phyloP scores from a whole-genome alignment of 2,888 invertebrate species.

The Agriotes lineatus region DNA sequence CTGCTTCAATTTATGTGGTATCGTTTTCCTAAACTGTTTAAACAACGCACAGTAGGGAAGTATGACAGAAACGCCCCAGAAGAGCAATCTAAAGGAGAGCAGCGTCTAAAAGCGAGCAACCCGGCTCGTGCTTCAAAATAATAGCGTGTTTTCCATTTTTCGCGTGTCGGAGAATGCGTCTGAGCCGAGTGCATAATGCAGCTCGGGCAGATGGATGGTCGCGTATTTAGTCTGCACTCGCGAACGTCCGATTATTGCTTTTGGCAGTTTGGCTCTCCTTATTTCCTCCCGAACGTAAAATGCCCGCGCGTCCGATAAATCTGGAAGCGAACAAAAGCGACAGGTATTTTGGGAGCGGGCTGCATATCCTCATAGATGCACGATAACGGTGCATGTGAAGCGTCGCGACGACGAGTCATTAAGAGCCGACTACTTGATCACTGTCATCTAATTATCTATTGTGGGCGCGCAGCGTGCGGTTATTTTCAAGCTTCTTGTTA shows the following conservation, averaged over 20 bases:
- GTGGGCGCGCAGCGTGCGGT: constrained; percentile 36
- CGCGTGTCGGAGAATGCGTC: constrained; percentile 43
- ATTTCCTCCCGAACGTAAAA: constrained; percentile 15
- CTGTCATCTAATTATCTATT: constrained; percentile 46
- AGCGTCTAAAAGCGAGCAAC: constrained; percentile 29
- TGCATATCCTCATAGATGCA: constrained; percentile 21
- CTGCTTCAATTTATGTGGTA: no score
- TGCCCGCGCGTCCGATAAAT: constrained; percentile 26
- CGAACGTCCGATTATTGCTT: constrained; percentile 30
- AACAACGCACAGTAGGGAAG: no score
- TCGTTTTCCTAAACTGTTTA: no score
- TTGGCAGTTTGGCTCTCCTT: constrained; percentile 29
- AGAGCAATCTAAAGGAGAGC: constrained; percentile 11
- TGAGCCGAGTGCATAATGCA: constrained; percentile 37
- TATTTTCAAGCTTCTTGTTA: constrained; percentile 31
- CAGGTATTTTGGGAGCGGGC: constrained; percentile 18
- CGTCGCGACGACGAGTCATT: constrained; percentile 45
- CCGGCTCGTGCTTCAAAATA: constrained; percentile 33
- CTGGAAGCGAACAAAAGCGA: constrained; percentile 10
- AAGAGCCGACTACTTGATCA: constrained; percentile 44
- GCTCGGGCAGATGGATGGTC: constrained; percentile 38
- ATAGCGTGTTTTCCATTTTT: constrained; percentile 39
- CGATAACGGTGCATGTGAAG: constrained; percentile 34
- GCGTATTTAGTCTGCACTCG: constrained; percentile 41
- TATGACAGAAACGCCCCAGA: constrained; percentile 20